Conservation (phyloP, 1,140 invertebrate species). For the Leptestheria dahalacensis region DNA sequence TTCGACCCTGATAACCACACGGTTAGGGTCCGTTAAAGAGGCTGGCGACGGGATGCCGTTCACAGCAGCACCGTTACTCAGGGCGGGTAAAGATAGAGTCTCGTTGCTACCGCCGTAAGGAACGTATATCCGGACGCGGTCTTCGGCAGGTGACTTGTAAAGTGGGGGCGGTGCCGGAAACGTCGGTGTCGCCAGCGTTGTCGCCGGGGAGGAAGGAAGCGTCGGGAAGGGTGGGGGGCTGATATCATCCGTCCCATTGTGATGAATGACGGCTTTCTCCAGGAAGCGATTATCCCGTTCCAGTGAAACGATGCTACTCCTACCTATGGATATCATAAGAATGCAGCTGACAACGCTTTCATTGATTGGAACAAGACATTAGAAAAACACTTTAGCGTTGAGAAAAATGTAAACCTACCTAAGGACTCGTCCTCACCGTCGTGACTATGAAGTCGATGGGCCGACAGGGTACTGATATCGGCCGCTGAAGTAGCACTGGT, state of each 20-base stretch:
- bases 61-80: slow-evolving; percentile 30
- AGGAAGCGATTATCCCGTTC: slow-evolving; percentile 1
- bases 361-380: too few species aligned
- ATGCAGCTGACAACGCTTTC: too few species aligned
- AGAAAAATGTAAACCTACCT: too few species aligned
- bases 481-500: slow-evolving; percentile 62
- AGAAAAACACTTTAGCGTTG: too few species aligned
- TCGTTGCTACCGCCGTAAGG: slow-evolving; percentile 35
- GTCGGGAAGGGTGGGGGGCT: slow-evolving; percentile 1
- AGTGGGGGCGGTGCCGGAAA: background rate
- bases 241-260: slow-evolving; percentile 2
- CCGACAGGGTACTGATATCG: slow-evolving; percentile 12
- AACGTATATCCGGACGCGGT: slow-evolving; percentile 58
- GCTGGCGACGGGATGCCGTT: slow-evolving; percentile 30
- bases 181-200: slow-evolving; percentile 7
- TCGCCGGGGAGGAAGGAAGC: slow-evolving; percentile 10
- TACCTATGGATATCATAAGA: background rate
- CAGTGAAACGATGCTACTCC: slow-evolving; percentile 3
- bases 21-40: slow-evolving; percentile 38
- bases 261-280: slow-evolving; percentile 8
- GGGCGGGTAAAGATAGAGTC: slow-evolving; percentile 31
- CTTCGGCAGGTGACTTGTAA: slow-evolving; percentile 22
- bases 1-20: slow-evolving; percentile 44
- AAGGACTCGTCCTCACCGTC: slow-evolving; percentile 8
- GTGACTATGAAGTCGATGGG: background rate